Conservation (phyloP, 2,113 vertebrate genomes). For the Willisornis vidua region DNA sequence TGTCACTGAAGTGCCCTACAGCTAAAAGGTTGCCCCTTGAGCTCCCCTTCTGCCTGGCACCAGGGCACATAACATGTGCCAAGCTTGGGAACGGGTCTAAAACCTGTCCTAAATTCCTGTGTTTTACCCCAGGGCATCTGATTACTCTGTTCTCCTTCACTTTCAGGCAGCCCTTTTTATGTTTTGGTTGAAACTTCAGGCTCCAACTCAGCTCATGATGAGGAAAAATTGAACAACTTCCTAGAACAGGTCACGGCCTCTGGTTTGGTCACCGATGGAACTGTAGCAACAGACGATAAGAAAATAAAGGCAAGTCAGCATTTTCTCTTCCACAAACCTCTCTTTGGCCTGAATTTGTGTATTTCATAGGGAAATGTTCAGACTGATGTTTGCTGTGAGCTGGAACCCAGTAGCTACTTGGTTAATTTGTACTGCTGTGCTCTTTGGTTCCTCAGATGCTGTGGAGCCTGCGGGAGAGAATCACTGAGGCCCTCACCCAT, state of each 20-base stretch:
- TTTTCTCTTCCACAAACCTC: not conserved
- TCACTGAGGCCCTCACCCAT: conserved; percentile 87
- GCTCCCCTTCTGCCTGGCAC: not conserved
- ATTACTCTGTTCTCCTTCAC: not conserved
- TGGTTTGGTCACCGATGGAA: conserved; percentile 84
- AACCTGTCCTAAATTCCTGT: not conserved
- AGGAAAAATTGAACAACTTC: conserved; percentile 88
- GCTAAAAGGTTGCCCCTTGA: not conserved
- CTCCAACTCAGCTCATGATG: conserved; percentile 81
- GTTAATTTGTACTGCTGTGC: not conserved
- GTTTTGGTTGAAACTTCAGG: conserved; percentile 93
- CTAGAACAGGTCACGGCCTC: conserved; percentile 80
- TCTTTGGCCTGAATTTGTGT: not conserved
- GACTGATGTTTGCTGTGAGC: not conserved
- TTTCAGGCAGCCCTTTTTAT: conserved; percentile 88
- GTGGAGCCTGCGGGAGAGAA: conserved; percentile 92
- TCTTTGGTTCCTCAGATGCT: conserved; percentile 69
- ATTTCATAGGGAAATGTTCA: not conserved
- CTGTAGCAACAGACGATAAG: conserved; percentile 83
- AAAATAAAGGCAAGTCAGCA: conserved; percentile 83
- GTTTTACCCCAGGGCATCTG: not conserved
- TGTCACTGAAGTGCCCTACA: not conserved
- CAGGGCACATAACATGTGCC: not conserved
- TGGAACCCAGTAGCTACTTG: not conserved
- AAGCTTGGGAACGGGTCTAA: not conserved